Percentiles rank a stretch among this genome's conserved stretches.
phyloP scores from a whole-genome alignment of 37 sponge, comb jelly and placozoan genomes.

The Eunapius fragilis region DNA sequence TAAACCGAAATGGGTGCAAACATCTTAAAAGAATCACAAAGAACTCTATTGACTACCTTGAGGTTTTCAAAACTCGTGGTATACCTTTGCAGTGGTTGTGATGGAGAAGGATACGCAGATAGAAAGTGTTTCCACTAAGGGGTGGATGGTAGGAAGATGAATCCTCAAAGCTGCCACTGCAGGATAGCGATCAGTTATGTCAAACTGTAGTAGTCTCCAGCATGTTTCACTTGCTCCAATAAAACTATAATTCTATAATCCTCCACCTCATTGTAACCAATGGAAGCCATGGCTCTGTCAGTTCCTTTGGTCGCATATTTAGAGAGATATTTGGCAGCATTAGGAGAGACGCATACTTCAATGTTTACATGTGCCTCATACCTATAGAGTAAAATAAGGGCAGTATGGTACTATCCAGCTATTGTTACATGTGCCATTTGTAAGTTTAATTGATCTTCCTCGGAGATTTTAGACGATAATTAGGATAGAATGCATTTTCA shows the following conservation, averaged over 20 bases:
- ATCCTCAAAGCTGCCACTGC: slow-evolving; percentile 33
- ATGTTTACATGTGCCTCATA: slow-evolving; percentile 47
- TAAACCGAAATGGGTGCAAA: slow-evolving; percentile 43
- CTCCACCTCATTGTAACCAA: slow-evolving; percentile 15
- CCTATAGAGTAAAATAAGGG: slow-evolving; percentile 23
- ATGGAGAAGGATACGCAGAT: slow-evolving; percentile 47
- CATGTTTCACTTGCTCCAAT: slow-evolving; percentile 48
- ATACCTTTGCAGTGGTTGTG: slow-evolving; percentile 27
- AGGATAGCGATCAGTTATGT: slow-evolving; percentile 45
- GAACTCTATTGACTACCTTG: slow-evolving; percentile 21
- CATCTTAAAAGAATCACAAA: slow-evolving; percentile 41
- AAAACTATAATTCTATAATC: slow-evolving; percentile 38
- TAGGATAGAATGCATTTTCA: slow-evolving; percentile 49
- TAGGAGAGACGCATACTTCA: slow-evolving; percentile 51
- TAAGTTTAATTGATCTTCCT: neutral
- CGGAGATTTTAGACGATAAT: slow-evolving; percentile 34
- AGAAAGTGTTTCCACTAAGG: slow-evolving; percentile 48
- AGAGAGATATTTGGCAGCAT: slow-evolving; percentile 50
- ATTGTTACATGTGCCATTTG: slow-evolving; percentile 41
- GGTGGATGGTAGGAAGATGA: slow-evolving; percentile 44
- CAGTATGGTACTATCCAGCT: slow-evolving; percentile 59
- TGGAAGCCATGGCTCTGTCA: slow-evolving; percentile 22
- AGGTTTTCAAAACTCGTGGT: slow-evolving; percentile 27
- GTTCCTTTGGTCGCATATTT: slow-evolving; percentile 61
- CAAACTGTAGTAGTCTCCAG: slow-evolving; percentile 55